Evolutionary conservation across 2,888 invertebrate genomes (phyloP).

Genomic region (Meteorus colon): DNA sequence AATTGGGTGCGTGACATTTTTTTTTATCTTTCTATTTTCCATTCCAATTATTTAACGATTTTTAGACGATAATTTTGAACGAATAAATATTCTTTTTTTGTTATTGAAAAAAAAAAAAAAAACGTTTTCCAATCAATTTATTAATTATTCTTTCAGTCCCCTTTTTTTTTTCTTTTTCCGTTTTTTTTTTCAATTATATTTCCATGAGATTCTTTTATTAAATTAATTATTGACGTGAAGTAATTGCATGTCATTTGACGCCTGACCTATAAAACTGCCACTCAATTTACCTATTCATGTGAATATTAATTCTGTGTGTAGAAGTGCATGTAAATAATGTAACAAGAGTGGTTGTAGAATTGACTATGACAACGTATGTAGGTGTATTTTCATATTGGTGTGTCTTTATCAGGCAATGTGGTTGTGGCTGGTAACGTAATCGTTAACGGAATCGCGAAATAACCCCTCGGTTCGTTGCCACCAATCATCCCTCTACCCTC

Average conservation of each 20-base stretch:
- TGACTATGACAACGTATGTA: neutral
- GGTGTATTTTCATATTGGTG: constrained; percentile 9
- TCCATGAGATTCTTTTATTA: neutral
- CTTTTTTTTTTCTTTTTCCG: neutral
- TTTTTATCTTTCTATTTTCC: neutral
- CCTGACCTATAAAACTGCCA: constrained; percentile 24
- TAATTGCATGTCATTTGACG: constrained; percentile 31
- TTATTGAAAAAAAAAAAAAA: neutral
- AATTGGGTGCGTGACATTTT: neutral
- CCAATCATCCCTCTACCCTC: constrained; percentile 39
- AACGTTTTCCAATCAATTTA: too few species aligned
- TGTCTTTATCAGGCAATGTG: neutral
- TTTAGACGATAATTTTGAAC: neutral
- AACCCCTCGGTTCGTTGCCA: constrained; percentile 49
- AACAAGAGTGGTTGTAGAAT: neutral
- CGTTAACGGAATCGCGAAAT: constrained; percentile 55
- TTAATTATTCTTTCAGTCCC: too few species aligned
- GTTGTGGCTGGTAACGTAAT: constrained; percentile 50
- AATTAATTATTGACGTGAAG: constrained; percentile 17
- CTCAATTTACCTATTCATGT: constrained; percentile 17
- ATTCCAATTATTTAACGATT: neutral
- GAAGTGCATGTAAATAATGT: neutral
- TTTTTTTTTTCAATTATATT: neutral
- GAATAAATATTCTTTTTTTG: neutral
- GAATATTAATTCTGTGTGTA: neutral